A percentile compares a stretch with the other conserved stretches of the same genome.
These are phyloP conservation scores for Chaetoderma sp. DNA, from an alignment of 2,888 invertebrate species.

Conservation along the genomic window DNA sequence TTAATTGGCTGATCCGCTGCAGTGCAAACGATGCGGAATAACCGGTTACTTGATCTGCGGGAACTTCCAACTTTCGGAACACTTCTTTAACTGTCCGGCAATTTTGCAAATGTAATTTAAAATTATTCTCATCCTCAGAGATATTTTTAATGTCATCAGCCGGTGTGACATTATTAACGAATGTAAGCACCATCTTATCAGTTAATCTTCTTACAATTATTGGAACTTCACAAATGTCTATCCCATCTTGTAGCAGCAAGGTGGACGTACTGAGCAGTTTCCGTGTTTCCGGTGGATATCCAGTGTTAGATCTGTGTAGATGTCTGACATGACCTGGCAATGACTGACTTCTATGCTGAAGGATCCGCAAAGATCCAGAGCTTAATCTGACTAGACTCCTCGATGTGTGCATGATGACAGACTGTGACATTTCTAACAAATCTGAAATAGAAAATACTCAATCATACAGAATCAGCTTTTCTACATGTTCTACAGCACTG, in stretches of 20 bases:
- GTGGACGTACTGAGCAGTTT: slow-evolving; percentile 69
- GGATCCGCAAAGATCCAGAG: too few relatives aligned
- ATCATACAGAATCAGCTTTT: too few relatives aligned
- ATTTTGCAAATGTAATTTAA: slow-evolving; percentile 38
- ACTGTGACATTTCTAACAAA: too few relatives aligned
- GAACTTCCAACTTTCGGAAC: slow-evolving; percentile 70
- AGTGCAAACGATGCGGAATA: slow-evolving; percentile 50
- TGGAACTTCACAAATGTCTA: slow-evolving; percentile 79
- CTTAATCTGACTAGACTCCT: too few relatives aligned
- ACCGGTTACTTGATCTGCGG: slow-evolving; percentile 71
- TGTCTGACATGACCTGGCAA: too few relatives aligned
- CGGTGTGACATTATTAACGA: slow-evolving; percentile 31
- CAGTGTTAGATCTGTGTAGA: background rate
- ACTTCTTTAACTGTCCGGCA: slow-evolving; percentile 55
- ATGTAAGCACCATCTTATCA: slow-evolving; percentile 38
- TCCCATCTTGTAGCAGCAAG: slow-evolving; percentile 78
- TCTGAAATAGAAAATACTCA: too few relatives aligned
- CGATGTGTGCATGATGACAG: too few relatives aligned
- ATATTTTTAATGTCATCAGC: slow-evolving; percentile 35
- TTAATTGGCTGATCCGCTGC: slow-evolving; percentile 46
- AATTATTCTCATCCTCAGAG: slow-evolving; percentile 42
- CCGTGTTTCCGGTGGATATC: background rate
- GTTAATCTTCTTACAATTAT: slow-evolving; percentile 74
- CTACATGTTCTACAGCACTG: too few relatives aligned
- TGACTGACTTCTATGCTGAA: too few relatives aligned